Evolutionary conservation across 2,797 vertebrate species (phyloP), one percentile per base, ranked within the genome.

Genomic region (Potorous gilbertii): DNA sequence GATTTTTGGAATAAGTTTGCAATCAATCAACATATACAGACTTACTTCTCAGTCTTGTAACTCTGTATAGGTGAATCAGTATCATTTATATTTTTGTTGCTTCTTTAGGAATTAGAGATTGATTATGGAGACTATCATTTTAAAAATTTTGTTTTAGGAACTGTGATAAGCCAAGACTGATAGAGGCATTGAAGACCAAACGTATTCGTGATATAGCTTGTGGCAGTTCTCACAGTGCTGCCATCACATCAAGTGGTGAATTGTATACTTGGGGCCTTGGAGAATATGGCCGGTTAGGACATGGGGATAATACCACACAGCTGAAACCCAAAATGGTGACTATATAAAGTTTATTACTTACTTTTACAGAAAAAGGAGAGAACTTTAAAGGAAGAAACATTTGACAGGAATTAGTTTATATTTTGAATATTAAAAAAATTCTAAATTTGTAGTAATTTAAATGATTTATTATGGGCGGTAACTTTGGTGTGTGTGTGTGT

Each of bases 231-330:
- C 99, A 99, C 96, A 99, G 99, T 2, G 99, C 99, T 0, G 99
- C 99, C 0, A 99, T 99, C 98, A 99, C 99, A 1, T 99, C 99
- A 91, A 99, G 99, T 0, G 99, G 99, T 29, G 99, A 99, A 54
- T 98, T 99, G 90, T 99, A 99, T 96, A 99, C 99, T 1, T 99
- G 99, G 99, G 99, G 99, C n/a, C 98, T 99, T n/a, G 99, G 99
- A 21, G 99, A 99, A 93, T 99, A 99, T 21, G 99, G 99, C 87
- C 99, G 99, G 1, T 98, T 99, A 54, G 99, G 99, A 56, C 99
- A 99, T 1, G 99, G 99, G 21, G 99, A 99, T 98, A 99, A 99
- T 98, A 99, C 99, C 2, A 99, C 99, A 0, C 99, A 99, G 96
- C 99, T 99, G 92, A 99, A 99, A 95, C 99, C 99, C 66, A 99